phyloP scores from a whole-genome alignment of 2,113 vertebrate species.

The Cyanoderma ruficeps region DNA sequence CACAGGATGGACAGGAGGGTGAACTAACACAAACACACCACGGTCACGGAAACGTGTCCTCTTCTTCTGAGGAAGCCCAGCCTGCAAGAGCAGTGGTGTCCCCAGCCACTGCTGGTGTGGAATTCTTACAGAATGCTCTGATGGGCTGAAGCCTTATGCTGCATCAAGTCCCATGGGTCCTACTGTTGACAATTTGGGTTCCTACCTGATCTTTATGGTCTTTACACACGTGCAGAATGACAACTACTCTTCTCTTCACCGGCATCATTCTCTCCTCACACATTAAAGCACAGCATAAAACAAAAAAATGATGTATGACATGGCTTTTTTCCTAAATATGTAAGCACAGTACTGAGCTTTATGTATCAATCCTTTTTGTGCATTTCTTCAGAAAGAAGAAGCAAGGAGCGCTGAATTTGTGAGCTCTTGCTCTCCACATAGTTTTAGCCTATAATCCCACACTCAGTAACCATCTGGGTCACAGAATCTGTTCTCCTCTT shows the following conservation, averaged over 20 bases:
- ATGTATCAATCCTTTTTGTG: background rate
- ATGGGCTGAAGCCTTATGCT: background rate
- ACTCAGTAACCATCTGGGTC: background rate
- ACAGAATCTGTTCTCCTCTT: background rate
- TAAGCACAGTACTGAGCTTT: background rate
- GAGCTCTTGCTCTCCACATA: background rate
- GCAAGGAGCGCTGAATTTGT: background rate
- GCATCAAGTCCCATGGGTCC: background rate
- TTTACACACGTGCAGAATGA: background rate
- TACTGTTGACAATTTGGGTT: background rate
- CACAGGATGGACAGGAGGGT: background rate
- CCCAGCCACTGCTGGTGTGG: background rate
- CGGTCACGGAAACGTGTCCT: accelerated
- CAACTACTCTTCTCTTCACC: background rate
- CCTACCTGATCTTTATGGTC: background rate
- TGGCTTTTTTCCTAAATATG: background rate
- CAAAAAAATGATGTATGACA: background rate
- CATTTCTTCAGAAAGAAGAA: background rate
- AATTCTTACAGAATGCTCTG: accelerated
- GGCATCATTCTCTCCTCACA: background rate
- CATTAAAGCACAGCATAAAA: background rate
- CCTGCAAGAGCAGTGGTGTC: background rate
- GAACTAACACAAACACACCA: background rate
- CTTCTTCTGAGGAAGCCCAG: background rate
- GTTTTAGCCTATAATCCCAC: background rate